Evolutionary conservation across 2,797 vertebrate species (phyloP).

Genomic region (Eupleurogrammus muticus): DNA sequence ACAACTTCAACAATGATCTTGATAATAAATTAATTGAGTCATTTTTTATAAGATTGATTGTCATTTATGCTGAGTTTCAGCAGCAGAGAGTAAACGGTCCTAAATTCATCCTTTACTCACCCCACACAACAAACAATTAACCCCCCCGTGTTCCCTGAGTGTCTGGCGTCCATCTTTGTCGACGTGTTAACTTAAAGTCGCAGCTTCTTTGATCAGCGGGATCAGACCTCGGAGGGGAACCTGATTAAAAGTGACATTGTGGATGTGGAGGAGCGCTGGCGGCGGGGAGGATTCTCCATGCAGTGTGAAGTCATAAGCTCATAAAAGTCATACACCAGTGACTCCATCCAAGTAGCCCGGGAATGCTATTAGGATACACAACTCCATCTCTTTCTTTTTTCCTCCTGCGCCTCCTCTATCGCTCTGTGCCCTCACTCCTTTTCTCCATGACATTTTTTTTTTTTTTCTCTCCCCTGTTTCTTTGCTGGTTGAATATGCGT

Average conservation of each 20-base stretch:
- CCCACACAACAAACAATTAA: slow-evolving; percentile 45
- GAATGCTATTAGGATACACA: slow-evolving; percentile 72
- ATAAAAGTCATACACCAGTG: slow-evolving; percentile 82
- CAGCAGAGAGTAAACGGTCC: neutral
- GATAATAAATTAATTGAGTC: too few species aligned
- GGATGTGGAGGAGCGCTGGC: slow-evolving; percentile 70
- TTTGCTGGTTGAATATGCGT: slow-evolving; percentile 66
- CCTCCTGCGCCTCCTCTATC: slow-evolving; percentile 35
- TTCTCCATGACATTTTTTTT: slow-evolving; percentile 36
- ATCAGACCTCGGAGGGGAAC: slow-evolving; percentile 73
- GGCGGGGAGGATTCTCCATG: slow-evolving; percentile 79
- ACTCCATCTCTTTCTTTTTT: slow-evolving; percentile 32
- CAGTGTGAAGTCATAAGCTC: slow-evolving; percentile 83
- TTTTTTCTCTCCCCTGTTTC: slow-evolving; percentile 14
- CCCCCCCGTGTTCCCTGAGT: slow-evolving; percentile 8
- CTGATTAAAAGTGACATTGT: slow-evolving; percentile 84
- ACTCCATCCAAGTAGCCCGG: slow-evolving; percentile 74
- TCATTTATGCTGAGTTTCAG: too few species aligned
- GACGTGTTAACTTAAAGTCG: slow-evolving; percentile 73
- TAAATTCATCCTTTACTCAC: slow-evolving; percentile 5
- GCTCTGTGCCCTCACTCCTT: slow-evolving; percentile 47
- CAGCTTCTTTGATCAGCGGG: slow-evolving; percentile 78
- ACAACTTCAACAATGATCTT: too few species aligned
- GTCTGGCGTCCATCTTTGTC: slow-evolving; percentile 56
- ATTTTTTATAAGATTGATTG: too few species aligned